Base-by-base conservation (phyloP, 2,888 invertebrate genomes). In the Cremastinae sp. region DNA sequence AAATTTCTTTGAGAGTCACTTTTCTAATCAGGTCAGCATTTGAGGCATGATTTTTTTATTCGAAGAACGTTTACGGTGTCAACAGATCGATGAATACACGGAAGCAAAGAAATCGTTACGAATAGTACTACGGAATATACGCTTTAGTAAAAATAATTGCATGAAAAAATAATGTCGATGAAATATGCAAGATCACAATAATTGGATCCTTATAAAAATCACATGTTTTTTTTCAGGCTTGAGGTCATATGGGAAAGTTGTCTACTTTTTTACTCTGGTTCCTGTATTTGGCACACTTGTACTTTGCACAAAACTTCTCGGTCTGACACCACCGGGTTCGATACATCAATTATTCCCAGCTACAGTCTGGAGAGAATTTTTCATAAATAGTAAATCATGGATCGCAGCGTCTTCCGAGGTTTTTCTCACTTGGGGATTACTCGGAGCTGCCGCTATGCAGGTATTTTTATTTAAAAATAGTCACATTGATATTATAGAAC, bases 361-460 rank as follows among this genome's bases (percentile, higher is more conserved):
- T 81, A 95, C 95, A 2, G 93, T 94, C 43, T 96, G 96, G 94
- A 93, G 92, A 81, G 96, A 96, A 86, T 96, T 97, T 90, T 95
- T 97, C 87, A 92, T 95, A 53, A 96, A 96, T 86, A 93, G 94
- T 65, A 94, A 94, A 91, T 96, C 96, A 81, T 97, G 97, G 97
- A 92, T 95, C 22, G 96, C 97, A 0, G 97, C 97, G 0, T 95
- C 96, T 14, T 95, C 96, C 86, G 97, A 97, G 90, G 94, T 94
- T 0, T 97, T 97, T 87, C 91, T 97, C 62, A 96, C 96, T 0
- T 96, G 97, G 97, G 96, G 96, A 0, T 89, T 97, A 7, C 91
- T 97, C 20, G 95, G 96, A 8, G 94, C 95, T 0, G 94, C 95
- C 72, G 91, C 95, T 69, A 95, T 96, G 94, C 96, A 96, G 88